Conservation (phyloP, 2,797 vertebrate genomes). For the Perdix hodgsoniae region DNA sequence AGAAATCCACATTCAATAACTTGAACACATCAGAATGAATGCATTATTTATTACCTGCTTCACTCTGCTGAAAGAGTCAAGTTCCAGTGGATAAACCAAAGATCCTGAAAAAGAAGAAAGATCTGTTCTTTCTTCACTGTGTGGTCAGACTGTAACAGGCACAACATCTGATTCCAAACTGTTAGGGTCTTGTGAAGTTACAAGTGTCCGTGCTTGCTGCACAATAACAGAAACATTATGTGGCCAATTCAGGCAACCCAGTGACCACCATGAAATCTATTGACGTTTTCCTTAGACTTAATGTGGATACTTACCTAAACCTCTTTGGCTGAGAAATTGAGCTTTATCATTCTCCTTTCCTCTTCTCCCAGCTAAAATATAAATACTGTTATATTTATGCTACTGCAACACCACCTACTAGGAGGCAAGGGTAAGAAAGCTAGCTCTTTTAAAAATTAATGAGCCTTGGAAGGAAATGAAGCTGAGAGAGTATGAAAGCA, state of each 20-base stretch:
- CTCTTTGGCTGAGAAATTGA: conserved; percentile 35
- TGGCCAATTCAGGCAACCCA: conserved; percentile 10
- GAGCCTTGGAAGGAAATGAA: conserved; percentile 75
- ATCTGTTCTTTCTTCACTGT: not conserved
- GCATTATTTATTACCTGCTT: not conserved
- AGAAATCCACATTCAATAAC: not conserved
- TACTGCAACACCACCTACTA: conserved; percentile 69
- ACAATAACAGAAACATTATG: conserved; percentile 8
- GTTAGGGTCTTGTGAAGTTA: not conserved
- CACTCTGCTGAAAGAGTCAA: not conserved
- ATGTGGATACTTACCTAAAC: conserved; percentile 53
- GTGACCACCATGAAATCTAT: conserved; percentile 41
- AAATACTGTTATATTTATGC: conserved; percentile 59
- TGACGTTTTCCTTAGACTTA: conserved; percentile 14
- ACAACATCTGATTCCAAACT: conserved; percentile 6
- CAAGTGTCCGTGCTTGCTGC: not conserved
- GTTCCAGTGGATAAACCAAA: not conserved
- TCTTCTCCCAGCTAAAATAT: conserved; percentile 49
- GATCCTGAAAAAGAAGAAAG: not conserved
- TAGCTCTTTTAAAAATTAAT: conserved; percentile 75
- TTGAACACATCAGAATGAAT: not conserved
- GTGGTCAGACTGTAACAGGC: not conserved
- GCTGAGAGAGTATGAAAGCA: conserved; percentile 71
- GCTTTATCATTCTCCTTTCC: conserved; percentile 58
- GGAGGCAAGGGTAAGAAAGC: conserved; percentile 68